Conservation (phyloP, 2,113 vertebrate species). For the Aix galericulata region DNA sequence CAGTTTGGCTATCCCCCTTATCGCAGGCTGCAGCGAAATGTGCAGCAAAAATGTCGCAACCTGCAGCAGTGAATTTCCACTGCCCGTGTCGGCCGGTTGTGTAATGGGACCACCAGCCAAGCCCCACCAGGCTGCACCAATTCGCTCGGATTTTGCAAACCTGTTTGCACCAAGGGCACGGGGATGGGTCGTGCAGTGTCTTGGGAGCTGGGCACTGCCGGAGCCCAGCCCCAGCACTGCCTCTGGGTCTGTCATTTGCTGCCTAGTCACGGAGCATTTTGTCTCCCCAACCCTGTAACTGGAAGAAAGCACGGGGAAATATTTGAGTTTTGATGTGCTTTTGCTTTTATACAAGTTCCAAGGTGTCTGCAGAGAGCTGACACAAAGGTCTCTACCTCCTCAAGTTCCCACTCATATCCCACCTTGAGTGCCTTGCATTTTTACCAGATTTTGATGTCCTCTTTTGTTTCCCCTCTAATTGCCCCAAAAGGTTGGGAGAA, state of each 20-base stretch:
- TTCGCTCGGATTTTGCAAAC: neutral
- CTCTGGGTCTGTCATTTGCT: rapidly evolving
- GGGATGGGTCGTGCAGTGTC: neutral
- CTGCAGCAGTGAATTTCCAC: slow-evolving; percentile 23
- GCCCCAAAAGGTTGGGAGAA: rapidly evolving
- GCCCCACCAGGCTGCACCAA: rapidly evolving
- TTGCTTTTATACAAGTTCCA: neutral
- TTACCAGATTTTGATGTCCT: neutral
- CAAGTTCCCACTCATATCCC: neutral
- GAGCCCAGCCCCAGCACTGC: neutral
- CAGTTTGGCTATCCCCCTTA: neutral
- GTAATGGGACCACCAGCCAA: neutral
- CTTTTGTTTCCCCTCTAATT: neutral
- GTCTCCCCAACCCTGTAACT: neutral
- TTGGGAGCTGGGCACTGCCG: neutral
- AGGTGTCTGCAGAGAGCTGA: neutral
- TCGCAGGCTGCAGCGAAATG: neutral
- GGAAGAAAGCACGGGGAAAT: neutral
- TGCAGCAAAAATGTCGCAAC: neutral
- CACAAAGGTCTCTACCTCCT: neutral
- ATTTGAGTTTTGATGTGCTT: neutral
- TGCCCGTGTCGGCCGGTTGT: neutral
- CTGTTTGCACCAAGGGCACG: rapidly evolving
- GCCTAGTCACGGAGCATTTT: neutral
- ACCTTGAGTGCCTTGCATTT: neutral